Base-by-base conservation (phyloP, 2,888 invertebrate species). In the Mamestra brassicae region DNA sequence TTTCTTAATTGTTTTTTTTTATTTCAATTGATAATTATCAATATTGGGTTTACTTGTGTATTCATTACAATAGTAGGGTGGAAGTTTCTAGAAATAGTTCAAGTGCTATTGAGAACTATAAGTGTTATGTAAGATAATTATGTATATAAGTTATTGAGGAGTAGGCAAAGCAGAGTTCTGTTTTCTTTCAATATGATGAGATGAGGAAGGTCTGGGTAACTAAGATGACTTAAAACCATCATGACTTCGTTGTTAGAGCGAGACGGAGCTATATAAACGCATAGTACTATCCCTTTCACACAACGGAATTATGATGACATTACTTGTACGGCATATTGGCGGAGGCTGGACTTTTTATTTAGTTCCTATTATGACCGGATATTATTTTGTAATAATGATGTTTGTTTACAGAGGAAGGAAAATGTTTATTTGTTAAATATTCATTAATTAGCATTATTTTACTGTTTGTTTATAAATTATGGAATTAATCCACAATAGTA, bases 1-100 rank as follows among this genome's bases (percentile, higher is more conserved):
- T 74, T 76, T 74, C 58, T 62, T 87, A 77, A 80, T 83, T 76
- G 68, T 61, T 70, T 69, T 61, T 42, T 63, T 84, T 63, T 26
- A 26, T 26, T 26, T 26, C 26, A 26, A 55, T 80, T 69, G 57
- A 42, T 45, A 13, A 61, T 61, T 11, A 50, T 52, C 13, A 17
- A 17, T 61, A 61, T 73, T 62, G 36, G 13, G 50, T 42, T 64
- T 42, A n/a, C n/a, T 45, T 63, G n/a, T 63, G 62, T 66, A 50
- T 67, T 70, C 72, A 38, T 34, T 50, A 42, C 17, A 47, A 58
- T 17, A 47, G 7, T 50, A 38, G 17, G 10, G 26, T 76, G 58
- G 82, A 71, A 45, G 17, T 61, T 60, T 60, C 63, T 64, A 52
- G 62, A 81, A 69, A 57, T 61, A 45, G 38, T 50, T 52, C 10